Percentiles rank a stretch among this genome's conserved stretches.
phyloP scores from a whole-genome alignment of 1,140 invertebrate species.

The Wasmannia auropunctata region DNA sequence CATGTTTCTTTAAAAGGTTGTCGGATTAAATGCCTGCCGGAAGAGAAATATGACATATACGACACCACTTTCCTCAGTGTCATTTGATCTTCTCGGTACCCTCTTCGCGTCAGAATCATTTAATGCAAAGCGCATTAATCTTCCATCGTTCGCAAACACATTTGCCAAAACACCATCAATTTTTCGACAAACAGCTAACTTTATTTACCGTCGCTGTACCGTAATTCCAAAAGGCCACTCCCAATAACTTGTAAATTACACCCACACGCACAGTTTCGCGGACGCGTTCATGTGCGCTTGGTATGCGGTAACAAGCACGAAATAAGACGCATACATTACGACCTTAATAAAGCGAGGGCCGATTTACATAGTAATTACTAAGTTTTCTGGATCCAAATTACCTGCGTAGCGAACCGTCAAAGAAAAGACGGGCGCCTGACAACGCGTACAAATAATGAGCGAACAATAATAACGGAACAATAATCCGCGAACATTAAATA shows the following conservation, averaged over 20 bases:
- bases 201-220: not conserved
- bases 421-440: constrained; percentile 64
- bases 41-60: not conserved
- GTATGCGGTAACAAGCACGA: constrained; percentile 62
- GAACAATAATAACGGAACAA: constrained; percentile 50
- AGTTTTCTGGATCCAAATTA: constrained; percentile 73
- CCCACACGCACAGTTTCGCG: constrained; percentile 55
- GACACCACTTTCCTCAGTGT: not conserved
- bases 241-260: constrained; percentile 62
- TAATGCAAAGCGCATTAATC: not conserved
- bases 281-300: not conserved
- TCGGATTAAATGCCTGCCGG: not conserved
- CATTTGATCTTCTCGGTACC: too few relatives aligned
- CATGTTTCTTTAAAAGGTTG: not conserved
- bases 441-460: constrained; percentile 65
- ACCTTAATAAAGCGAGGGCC: constrained; percentile 67
- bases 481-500: constrained; percentile 11
- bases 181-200: not conserved
- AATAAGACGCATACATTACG: constrained; percentile 72
- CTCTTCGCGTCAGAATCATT: not conserved
- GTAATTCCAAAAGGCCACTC: not conserved
- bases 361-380: constrained; percentile 75
- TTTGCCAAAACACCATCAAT: not conserved
- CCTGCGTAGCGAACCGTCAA: constrained; percentile 66
- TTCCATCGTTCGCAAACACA: not conserved